Percentiles rank a stretch among this genome's conserved stretches.
Conservation (phyloP, 1,140 invertebrate species). For the Epicauta chinensis region DNA sequence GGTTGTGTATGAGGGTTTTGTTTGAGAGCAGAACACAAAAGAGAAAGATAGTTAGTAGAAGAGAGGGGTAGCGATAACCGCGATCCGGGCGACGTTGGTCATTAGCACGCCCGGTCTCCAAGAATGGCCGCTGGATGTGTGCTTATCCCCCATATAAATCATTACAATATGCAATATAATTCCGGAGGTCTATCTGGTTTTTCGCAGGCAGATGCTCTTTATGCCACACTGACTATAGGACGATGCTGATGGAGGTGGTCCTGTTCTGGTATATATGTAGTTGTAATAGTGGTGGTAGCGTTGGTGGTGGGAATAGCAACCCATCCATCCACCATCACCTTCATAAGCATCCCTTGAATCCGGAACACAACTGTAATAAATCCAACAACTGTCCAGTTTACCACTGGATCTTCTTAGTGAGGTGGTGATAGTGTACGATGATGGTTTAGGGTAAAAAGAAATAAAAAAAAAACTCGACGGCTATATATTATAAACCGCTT, state of each 20-base stretch:
- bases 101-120: conserved; percentile 44
- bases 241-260: conserved; percentile 17
- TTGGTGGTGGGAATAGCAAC: neutral
- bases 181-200: conserved; percentile 44
- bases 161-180: conserved; percentile 46
- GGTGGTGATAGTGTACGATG: too few species aligned
- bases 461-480: too few species aligned
- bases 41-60: conserved; percentile 24
- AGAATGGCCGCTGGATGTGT: conserved; percentile 43
- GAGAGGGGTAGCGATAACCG: conserved; percentile 35
- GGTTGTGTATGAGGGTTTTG: conserved; percentile 4
- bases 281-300: too few species aligned
- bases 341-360: too few species aligned
- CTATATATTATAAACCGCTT: too few species aligned
- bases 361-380: too few species aligned
- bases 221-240: conserved; percentile 22
- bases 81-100: conserved; percentile 42
- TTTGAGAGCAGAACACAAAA: conserved; percentile 16
- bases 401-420: too few species aligned
- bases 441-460: too few species aligned
- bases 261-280: neutral
- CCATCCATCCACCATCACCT: neutral
- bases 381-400: too few species aligned
- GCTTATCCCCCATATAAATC: conserved; percentile 44
- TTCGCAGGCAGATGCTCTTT: conserved; percentile 44